Evolutionary conservation across 2,888 invertebrate genomes (phyloP).

Genomic region (Operophtera brumata): DNA sequence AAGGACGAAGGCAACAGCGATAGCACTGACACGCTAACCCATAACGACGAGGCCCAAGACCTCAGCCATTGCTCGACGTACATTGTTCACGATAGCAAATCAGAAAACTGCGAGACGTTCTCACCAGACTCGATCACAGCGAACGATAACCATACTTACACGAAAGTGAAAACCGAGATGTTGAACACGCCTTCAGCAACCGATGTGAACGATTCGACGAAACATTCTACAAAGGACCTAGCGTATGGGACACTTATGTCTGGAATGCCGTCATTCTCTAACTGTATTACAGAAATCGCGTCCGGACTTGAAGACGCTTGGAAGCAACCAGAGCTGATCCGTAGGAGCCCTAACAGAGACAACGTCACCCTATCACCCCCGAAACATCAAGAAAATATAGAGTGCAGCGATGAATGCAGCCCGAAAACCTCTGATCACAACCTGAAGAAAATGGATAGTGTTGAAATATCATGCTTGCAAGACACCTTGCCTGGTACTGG

Average conservation of each 20-base stretch:
- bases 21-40: conserved; percentile 67
- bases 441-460: conserved; percentile 66
- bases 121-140: conserved; percentile 72
- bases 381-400: conserved; percentile 35
- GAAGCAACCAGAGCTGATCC: conserved; percentile 66
- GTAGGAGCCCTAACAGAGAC: conserved; percentile 56
- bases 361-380: conserved; percentile 51
- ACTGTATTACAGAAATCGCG: conserved; percentile 62
- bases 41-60: conserved; percentile 66
- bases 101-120: conserved; percentile 64
- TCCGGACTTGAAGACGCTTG: conserved; percentile 60
- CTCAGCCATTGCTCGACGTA: conserved; percentile 68
- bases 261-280: conserved; percentile 65
- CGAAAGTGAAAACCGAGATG: conserved; percentile 62
- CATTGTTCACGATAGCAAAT: conserved; percentile 68
- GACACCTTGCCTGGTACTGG: conserved; percentile 48
- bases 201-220: conserved; percentile 61
- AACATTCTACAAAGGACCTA: conserved; percentile 65
- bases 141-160: conserved; percentile 67
- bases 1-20: conserved; percentile 60
- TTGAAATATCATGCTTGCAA: conserved; percentile 63
- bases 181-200: conserved; percentile 52
- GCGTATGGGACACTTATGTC: conserved; percentile 69
- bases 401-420: conserved; percentile 36
- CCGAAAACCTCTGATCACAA: conserved; percentile 50